These are phyloP conservation scores for Platysteira castanea DNA, from an alignment of 2,113 vertebrate genomes.

Conservation along the genomic window DNA sequence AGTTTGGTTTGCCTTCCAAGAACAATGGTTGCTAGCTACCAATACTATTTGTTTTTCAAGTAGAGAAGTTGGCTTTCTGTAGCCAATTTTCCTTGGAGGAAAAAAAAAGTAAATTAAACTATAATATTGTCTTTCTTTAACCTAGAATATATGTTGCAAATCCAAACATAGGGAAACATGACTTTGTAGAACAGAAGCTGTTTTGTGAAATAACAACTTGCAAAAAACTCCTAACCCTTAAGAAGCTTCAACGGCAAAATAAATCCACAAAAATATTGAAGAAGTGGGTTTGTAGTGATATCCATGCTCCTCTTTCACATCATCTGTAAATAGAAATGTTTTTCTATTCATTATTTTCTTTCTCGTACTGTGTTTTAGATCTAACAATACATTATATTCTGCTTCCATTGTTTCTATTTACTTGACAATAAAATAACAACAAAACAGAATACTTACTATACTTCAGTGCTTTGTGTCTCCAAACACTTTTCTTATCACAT, in stretches of 20 bases:
- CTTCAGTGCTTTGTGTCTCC: neutral
- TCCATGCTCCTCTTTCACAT: neutral
- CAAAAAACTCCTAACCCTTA: fast-evolving
- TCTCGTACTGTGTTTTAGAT: neutral
- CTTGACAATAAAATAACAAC: neutral
- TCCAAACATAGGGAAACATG: neutral
- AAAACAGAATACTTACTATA: neutral
- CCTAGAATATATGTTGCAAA: neutral
- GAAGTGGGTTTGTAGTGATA: neutral
- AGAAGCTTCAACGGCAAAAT: neutral
- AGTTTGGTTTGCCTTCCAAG: neutral
- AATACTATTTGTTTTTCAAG: neutral
- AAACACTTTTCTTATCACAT: neutral
- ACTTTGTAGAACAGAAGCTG: neutral
- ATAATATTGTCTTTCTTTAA: neutral
- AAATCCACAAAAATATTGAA: neutral
- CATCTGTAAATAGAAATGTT: neutral
- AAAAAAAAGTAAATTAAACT: neutral
- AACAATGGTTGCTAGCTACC: neutral
- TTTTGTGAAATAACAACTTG: neutral
- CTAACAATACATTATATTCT: neutral
- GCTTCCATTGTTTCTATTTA: neutral
- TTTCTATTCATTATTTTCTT: neutral
- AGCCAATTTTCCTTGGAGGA: neutral
- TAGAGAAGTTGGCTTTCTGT: neutral